Conservation (phyloP, 2,888 invertebrate species). For the Celastrina argiolus region DNA sequence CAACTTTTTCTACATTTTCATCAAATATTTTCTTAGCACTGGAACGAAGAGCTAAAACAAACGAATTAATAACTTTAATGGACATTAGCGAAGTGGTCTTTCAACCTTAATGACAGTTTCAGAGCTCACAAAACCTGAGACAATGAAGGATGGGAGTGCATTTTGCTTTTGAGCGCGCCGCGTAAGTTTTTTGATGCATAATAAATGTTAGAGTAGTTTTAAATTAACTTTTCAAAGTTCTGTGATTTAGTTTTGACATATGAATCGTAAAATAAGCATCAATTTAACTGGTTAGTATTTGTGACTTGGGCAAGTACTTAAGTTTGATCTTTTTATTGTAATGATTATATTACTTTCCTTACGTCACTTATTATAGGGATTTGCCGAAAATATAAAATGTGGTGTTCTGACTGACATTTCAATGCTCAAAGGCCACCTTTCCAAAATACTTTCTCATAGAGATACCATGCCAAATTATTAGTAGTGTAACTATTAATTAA, state of each 20-base stretch:
- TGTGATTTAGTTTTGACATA: not conserved
- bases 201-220: slow-evolving; percentile 1
- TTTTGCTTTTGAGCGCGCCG: not conserved
- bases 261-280: not conserved
- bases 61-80: slow-evolving; percentile 3
- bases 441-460: no score
- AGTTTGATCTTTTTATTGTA: no score
- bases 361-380: no score
- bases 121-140: slow-evolving; percentile 13
- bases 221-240: not conserved
- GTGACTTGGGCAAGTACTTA: not conserved
- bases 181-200: slow-evolving; percentile 1
- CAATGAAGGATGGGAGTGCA: slow-evolving; percentile 4
- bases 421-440: no score
- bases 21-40: not conserved
- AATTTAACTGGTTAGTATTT: not conserved
- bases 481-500: no score
- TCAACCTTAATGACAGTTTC: slow-evolving; percentile 9
- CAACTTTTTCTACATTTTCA: not conserved
- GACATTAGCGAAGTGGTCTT: slow-evolving; percentile 4
- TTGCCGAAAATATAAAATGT: no score
- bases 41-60: not conserved
- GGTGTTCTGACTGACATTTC: no score
- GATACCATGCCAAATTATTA: no score
- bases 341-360: no score